Percentiles rank a stretch among this genome's conserved stretches.
Evolutionary conservation across 2,888 invertebrate genomes (phyloP).

Genomic region (Deroplatys truncata): DNA sequence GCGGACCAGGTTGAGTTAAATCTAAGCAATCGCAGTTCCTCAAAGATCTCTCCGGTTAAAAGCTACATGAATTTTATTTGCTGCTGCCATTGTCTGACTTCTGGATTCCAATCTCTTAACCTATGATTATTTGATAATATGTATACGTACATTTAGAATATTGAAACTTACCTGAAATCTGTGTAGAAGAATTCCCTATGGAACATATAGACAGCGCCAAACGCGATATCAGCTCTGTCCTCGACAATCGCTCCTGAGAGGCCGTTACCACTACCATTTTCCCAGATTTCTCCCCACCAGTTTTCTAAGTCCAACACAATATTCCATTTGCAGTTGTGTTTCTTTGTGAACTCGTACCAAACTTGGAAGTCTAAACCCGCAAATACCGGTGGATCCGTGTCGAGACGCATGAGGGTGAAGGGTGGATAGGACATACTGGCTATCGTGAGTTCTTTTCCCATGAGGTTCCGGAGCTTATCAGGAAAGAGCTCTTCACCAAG

Average conservation of each 20-base stretch:
- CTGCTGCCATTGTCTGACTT: no score
- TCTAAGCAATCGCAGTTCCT: no score
- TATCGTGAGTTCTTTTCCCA: background rate
- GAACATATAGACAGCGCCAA: background rate
- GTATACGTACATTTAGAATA: background rate
- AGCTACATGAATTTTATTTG: no score
- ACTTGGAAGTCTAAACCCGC: background rate
- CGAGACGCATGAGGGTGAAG: background rate
- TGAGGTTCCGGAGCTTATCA: background rate
- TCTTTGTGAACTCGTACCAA: background rate
- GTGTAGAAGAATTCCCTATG: background rate
- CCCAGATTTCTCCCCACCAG: constrained; percentile 1
- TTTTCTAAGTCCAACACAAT: background rate
- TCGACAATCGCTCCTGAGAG: background rate
- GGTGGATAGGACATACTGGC: background rate
- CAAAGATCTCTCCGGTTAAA: no score
- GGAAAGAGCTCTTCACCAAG: background rate
- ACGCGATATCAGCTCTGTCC: background rate
- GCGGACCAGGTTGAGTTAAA: no score
- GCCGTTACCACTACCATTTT: background rate
- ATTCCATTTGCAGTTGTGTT: background rate
- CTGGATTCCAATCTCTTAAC: background rate
- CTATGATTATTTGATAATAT: background rate
- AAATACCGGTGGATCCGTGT: background rate
- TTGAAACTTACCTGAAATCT: background rate